Base-by-base conservation (phyloP, 2,113 vertebrate species). In the Alaudala cheleensis region DNA sequence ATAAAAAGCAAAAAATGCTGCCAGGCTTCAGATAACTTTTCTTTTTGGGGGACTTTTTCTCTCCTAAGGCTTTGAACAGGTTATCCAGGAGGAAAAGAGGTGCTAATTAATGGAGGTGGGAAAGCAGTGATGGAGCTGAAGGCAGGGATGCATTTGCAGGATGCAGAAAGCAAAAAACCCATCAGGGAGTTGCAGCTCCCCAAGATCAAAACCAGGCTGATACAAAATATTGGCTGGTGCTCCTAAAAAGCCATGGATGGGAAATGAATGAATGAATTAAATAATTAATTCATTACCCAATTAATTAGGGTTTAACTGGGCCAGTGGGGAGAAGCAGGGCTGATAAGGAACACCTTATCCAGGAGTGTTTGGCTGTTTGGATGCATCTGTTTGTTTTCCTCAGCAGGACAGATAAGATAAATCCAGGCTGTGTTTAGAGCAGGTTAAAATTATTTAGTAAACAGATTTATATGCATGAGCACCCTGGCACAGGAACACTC, bases 381-480 rank as follows among this genome's bases (percentile, higher is more conserved):
- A 60, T 81, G 24, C 78, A 69, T 94, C 82, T 93, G 82, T 93
- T 93, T 96, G 69, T 96, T 96, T 88, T 73, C 66, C 84, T 91
- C 64, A 54, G 57, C 70, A 72, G 53, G 34, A 73, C 34, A 94
- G 94, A 96, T 95, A 93, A 97, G 92, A 86, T 89, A 85, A 92
- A 81, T 91, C 28, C 78, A 67, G 90, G 90, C 78, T 94, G 84
- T 54, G 56, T 37, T 94, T 44, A 20, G 65, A 87, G 81, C 71
- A 73, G 71, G 79, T 94, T 64, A 49, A 92, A 95, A 37, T 10
- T 76, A 29, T 91, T 89, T 81, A 69, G 84, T 95, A 95, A 97
- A 96, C 89, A 93, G 4, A 88, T 95, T 96, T 92, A 80, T 80
- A 83, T 80, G 64, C 81, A 58, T 58, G 76, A 86, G 47, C 66